phyloP scores from a whole-genome alignment of 1,140 invertebrate genomes.

The Lepidurus packardi region DNA sequence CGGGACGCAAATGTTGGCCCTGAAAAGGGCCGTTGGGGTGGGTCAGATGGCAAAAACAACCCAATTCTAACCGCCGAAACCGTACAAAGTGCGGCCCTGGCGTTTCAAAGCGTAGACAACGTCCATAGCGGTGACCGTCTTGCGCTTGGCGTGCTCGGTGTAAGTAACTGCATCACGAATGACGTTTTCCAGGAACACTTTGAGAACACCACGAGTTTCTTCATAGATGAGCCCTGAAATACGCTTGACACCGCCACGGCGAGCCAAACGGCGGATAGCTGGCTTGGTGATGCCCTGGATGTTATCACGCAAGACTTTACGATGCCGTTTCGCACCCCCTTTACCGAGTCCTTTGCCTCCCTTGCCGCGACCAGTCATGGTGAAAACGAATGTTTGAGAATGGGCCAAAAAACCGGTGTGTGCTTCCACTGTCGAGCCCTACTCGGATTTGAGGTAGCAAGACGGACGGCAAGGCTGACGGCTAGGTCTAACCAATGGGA shows the following conservation, averaged over 20 bases:
- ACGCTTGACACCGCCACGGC: constrained; percentile 60
- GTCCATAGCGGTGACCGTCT: constrained; percentile 79
- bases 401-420: neutral
- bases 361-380: constrained; percentile 46
- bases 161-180: constrained; percentile 77
- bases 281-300: constrained; percentile 59
- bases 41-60: too few species aligned
- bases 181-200: constrained; percentile 74
- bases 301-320: constrained; percentile 52
- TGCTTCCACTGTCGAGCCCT: neutral
- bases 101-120: constrained; percentile 77
- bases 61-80: constrained; percentile 46
- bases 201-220: constrained; percentile 59
- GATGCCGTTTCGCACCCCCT: constrained; percentile 46
- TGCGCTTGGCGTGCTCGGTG: constrained; percentile 73
- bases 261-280: constrained; percentile 56
- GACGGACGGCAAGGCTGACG: too few species aligned
- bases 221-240: constrained; percentile 69
- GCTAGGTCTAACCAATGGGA: too few species aligned
- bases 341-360: constrained; percentile 49
- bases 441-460: neutral
- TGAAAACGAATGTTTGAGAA: neutral
- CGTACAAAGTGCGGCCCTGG: constrained; percentile 63
- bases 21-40: too few species aligned
- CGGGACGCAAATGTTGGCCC: too few species aligned